A percentile compares a stretch with the other conserved stretches of the same genome.
Evolutionary conservation across 2,797 vertebrate genomes (phyloP).

Genomic region (Lepilemur septentrionalis): DNA sequence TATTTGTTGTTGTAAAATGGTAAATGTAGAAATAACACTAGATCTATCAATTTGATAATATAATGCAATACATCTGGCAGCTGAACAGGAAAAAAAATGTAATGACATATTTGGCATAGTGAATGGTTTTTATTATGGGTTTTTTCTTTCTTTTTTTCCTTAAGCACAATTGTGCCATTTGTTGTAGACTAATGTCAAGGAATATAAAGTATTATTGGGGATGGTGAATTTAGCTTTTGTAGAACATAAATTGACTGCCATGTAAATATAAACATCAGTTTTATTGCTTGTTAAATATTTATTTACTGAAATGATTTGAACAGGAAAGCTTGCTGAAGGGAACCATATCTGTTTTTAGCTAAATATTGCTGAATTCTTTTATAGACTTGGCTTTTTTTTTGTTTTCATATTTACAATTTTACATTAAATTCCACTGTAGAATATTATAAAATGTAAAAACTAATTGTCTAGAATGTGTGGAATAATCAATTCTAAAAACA

Average conservation of each 20-base stretch:
- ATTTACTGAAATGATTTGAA: slow-evolving; percentile 85
- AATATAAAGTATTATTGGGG: slow-evolving; percentile 84
- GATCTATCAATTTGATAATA: slow-evolving; percentile 87
- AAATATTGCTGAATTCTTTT: slow-evolving; percentile 64
- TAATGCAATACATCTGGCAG: slow-evolving; percentile 85
- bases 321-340: slow-evolving; percentile 81
- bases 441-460: slow-evolving; percentile 75
- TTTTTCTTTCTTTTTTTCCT: slow-evolving; percentile 79
- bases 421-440: slow-evolving; percentile 48
- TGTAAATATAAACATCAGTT: slow-evolving; percentile 85
- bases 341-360: slow-evolving; percentile 78
- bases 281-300: slow-evolving; percentile 87
- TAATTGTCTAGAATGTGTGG: slow-evolving; percentile 58
- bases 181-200: slow-evolving; percentile 80
- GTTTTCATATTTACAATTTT: slow-evolving; percentile 74
- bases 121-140: slow-evolving; percentile 81
- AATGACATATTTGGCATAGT: slow-evolving; percentile 85
- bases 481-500: slow-evolving; percentile 67
- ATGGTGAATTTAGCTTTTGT: slow-evolving; percentile 81
- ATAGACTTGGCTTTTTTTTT: slow-evolving; percentile 63
- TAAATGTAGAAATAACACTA: slow-evolving; percentile 87
- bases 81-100: slow-evolving; percentile 80
- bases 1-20: slow-evolving; percentile 87
- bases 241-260: slow-evolving; percentile 84
- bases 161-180: slow-evolving; percentile 84